Conservation (phyloP, 2,888 invertebrate species). For the Drosophila quinaria region DNA sequence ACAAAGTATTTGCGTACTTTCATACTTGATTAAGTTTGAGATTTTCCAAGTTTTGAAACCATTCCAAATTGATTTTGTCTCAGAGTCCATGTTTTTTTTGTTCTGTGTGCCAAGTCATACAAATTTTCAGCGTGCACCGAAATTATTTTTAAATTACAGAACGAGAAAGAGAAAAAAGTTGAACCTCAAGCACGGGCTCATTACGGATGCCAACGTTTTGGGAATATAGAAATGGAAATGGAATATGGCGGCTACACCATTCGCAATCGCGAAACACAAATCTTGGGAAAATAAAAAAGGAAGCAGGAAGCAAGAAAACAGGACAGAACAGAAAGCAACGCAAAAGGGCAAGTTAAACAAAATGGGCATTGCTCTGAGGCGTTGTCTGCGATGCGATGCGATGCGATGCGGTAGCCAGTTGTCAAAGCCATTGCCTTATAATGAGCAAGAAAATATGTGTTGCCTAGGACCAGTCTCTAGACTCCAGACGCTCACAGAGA, state of each 20-base stretch:
- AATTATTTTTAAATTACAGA: slow-evolving; percentile 76
- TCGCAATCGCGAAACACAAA: slow-evolving; percentile 42
- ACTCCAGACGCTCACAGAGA: slow-evolving; percentile 27
- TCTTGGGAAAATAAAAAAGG: slow-evolving; percentile 19
- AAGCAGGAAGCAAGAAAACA: slow-evolving; percentile 28
- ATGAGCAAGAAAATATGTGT: slow-evolving; percentile 72
- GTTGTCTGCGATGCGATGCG: slow-evolving; percentile 33
- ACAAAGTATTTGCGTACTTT: too few relatives aligned
- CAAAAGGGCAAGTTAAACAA: slow-evolving; percentile 59
- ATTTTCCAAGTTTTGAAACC: too few relatives aligned
- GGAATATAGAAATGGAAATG: slow-evolving; percentile 63
- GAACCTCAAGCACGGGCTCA: slow-evolving; percentile 55
- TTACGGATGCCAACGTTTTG: slow-evolving; percentile 73
- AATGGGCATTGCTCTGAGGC: slow-evolving; percentile 55
- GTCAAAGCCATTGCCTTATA: slow-evolving; percentile 64
- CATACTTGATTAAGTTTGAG: too few relatives aligned
- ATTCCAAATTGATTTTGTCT: too few relatives aligned
- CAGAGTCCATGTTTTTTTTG: too few relatives aligned
- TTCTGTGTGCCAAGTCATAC: not conserved
- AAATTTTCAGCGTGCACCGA: slow-evolving; percentile 45
- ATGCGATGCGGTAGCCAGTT: slow-evolving; percentile 40
- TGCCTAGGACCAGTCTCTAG: slow-evolving; percentile 37
- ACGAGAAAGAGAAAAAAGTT: slow-evolving; percentile 54
- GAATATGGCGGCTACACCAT: slow-evolving; percentile 39
- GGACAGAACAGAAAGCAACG: slow-evolving; percentile 34